Percentiles rank a stretch among this genome's conserved stretches.
phyloP scores from a whole-genome alignment of 2,797 vertebrate genomes.

The Spinus pinus region DNA sequence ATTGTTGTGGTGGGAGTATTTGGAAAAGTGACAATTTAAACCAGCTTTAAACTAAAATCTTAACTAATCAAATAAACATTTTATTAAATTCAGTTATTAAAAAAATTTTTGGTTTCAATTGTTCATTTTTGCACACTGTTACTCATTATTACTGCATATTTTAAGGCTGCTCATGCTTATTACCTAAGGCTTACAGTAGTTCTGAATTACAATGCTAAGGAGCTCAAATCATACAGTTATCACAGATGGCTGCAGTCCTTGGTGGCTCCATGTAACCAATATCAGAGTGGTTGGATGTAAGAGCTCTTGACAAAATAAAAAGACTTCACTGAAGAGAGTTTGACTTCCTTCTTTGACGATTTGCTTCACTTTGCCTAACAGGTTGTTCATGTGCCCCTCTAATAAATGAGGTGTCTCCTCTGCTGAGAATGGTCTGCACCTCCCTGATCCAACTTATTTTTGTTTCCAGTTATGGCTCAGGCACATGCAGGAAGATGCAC shows the following conservation, averaged over 20 bases:
- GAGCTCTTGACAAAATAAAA: neutral
- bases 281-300: neutral
- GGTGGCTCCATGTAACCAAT: neutral
- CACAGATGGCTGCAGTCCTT: neutral
- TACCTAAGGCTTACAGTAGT: neutral
- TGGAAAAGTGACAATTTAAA: neutral
- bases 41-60: neutral
- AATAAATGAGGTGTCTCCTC: neutral
- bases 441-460: neutral
- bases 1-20: neutral
- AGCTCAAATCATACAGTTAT: neutral
- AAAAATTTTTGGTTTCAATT: neutral
- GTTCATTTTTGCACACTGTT: neutral
- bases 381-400: neutral
- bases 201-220: neutral
- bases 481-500: neutral
- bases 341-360: neutral
- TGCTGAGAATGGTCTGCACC: neutral
- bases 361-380: neutral
- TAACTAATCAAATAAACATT: neutral
- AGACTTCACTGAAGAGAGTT: neutral
- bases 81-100: neutral
- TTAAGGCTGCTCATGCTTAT: neutral
- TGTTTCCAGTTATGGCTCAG: neutral
- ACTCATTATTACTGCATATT: neutral